These are phyloP conservation scores for Argentina silus DNA, from an alignment of 2,797 vertebrate genomes.

Conservation along the genomic window DNA sequence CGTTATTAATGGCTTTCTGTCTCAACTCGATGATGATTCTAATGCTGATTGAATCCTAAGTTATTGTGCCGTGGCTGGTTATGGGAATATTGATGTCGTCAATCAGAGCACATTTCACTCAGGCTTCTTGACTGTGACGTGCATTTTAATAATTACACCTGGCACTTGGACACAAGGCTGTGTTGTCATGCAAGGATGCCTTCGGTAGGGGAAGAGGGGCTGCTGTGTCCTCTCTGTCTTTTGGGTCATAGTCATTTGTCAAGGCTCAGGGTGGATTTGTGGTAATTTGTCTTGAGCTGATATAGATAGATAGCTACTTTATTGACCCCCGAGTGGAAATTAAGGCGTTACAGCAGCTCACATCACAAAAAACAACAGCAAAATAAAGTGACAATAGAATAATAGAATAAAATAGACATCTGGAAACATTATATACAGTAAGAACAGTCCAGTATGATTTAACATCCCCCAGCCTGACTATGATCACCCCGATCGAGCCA, in stretches of 20 bases:
- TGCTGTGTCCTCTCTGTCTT: neutral
- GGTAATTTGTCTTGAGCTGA: too few relatives aligned
- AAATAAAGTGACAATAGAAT: too few relatives aligned
- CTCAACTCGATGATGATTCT: slow-evolving; percentile 55
- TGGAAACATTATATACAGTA: too few relatives aligned
- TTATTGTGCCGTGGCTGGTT: slow-evolving; percentile 51
- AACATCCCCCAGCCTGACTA: too few relatives aligned
- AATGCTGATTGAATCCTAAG: slow-evolving; percentile 71
- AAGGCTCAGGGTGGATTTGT: neutral
- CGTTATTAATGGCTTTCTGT: slow-evolving; percentile 67
- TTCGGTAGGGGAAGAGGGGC: neutral
- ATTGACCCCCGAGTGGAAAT: too few relatives aligned
- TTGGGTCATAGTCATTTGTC: neutral
- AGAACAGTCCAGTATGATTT: too few relatives aligned
- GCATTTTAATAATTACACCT: slow-evolving; percentile 1
- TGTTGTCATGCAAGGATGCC: neutral
- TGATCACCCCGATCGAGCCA: too few relatives aligned
- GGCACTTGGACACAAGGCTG: neutral
- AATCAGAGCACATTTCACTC: slow-evolving; percentile 25
- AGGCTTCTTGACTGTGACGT: neutral
- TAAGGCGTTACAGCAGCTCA: too few relatives aligned
- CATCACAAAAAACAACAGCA: too few relatives aligned
- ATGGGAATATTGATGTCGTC: slow-evolving; percentile 24
- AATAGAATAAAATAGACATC: too few relatives aligned
- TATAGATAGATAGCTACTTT: too few relatives aligned